Base-by-base conservation (phyloP, 2,888 invertebrate species). In the Pachymerium ferrugineum region DNA sequence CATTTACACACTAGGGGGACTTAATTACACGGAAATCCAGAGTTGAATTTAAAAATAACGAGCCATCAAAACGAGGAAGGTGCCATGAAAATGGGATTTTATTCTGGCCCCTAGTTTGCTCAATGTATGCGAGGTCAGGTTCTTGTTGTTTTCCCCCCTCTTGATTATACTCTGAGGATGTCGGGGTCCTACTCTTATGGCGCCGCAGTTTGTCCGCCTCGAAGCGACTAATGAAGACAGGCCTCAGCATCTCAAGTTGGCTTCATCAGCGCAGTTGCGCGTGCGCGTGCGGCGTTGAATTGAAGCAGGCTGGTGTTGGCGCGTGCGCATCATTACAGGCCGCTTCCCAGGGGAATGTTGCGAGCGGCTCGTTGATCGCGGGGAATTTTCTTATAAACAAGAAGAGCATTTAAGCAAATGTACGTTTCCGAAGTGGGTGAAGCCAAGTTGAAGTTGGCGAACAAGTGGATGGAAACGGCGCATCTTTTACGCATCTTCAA, bases 391-490 rank as follows among this genome's bases (percentile, higher is more conserved):
- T 62, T 62, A 62, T 62, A 62, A 62, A 62, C 62, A 62, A 62
- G 62, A 62, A 62, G 62, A 62, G 62, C 62, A 62, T 62, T 62
- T 62, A 62, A n/a, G 62, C 62, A 62, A 62, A 62, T 62, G 62
- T 28, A 28, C 28, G 62, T 62, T 62, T 62, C 28, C 62, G 28
- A 62, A 28, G 22, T 62, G 22, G 5, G 28, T n/a, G 28, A 62
- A 28, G 12, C 28, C 25, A 62, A 62, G 25, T 28, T 25, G 28
- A 62, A 62, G 62, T n/a, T n/a, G n/a, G n/a, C n/a, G n/a, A n/a
- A n/a, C n/a, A n/a, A n/a, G n/a, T n/a, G n/a, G n/a, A n/a, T n/a
- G n/a, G n/a, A n/a, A n/a, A n/a, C n/a, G n/a, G n/a, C n/a, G n/a
- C n/a, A n/a, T n/a, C n/a, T n/a, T n/a, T n/a, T n/a, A n/a, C n/a